Evolutionary conservation across 1,140 invertebrate genomes (phyloP).

Genomic region (Dendroctonus valens): DNA sequence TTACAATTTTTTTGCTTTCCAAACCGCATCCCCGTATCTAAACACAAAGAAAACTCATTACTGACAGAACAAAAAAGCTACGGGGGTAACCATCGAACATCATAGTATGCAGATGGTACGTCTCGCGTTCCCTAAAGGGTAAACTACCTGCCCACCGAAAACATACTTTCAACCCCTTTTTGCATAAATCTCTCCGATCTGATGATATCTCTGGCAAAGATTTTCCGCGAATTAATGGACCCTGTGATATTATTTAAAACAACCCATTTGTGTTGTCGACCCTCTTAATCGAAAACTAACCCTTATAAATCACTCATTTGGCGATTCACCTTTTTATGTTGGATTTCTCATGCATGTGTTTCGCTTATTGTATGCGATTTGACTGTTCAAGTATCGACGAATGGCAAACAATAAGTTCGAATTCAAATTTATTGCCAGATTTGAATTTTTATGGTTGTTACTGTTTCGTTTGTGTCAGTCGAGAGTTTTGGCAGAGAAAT

Average conservation of each 20-base stretch:
- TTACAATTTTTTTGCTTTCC: constrained; percentile 25
- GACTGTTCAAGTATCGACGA: constrained; percentile 27
- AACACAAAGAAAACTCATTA: constrained; percentile 38
- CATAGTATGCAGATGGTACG: constrained; percentile 26
- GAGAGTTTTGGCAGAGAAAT: background rate
- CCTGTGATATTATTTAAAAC: constrained; percentile 49
- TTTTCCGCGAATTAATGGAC: constrained; percentile 47
- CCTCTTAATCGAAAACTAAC: constrained; percentile 32
- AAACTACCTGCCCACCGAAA: constrained; percentile 44
- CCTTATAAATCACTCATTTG: constrained; percentile 36
- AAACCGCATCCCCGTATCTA: constrained; percentile 23
- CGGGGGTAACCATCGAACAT: constrained; percentile 4
- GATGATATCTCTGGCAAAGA: constrained; percentile 26
- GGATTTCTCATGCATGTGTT: constrained; percentile 28
- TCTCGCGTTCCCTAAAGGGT: constrained; percentile 24
- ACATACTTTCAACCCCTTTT: constrained; percentile 33
- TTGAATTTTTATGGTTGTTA: constrained; percentile 31
- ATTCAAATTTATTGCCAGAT: constrained; percentile 32
- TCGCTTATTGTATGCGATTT: constrained; percentile 22
- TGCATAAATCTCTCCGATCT: constrained; percentile 33
- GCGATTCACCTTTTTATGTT: constrained; percentile 25
- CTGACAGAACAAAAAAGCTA: constrained; percentile 26
- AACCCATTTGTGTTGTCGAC: constrained; percentile 39
- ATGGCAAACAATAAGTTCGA: constrained; percentile 10
- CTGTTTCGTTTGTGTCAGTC: constrained; percentile 2